Conservation (phyloP, 2,888 invertebrate genomes). For the Schizotus pectinicornis region DNA sequence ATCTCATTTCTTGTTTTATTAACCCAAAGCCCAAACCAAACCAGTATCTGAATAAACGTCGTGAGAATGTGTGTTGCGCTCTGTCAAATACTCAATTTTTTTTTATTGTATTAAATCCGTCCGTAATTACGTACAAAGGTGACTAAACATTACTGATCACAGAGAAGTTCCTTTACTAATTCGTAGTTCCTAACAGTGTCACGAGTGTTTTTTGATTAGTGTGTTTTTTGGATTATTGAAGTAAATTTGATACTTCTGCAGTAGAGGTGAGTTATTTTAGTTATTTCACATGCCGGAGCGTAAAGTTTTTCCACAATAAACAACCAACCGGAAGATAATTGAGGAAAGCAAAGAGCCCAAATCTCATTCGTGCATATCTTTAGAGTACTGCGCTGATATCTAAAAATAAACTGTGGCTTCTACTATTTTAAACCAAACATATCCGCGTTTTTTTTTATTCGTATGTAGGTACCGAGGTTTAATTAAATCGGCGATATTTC, state of each 20-base stretch:
- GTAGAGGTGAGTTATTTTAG: not conserved
- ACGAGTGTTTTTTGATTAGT: slow-evolving; percentile 1
- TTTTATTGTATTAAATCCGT: slow-evolving; percentile 1
- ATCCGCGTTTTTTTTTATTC: slow-evolving; percentile 10
- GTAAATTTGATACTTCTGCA: not conserved
- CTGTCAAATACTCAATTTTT: not conserved
- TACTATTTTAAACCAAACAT: slow-evolving; percentile 27
- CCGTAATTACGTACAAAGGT: not conserved
- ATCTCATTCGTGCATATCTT: slow-evolving; percentile 26
- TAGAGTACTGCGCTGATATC: slow-evolving; percentile 13
- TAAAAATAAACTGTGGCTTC: slow-evolving; percentile 29
- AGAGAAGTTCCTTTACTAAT: not conserved
- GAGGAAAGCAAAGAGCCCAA: no score
- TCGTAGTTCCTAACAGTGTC: slow-evolving; percentile 1
- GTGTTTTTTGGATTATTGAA: slow-evolving; percentile 2
- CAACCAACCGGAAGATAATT: slow-evolving; percentile 12
- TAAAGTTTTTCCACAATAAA: not conserved
- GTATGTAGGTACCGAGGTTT: not conserved
- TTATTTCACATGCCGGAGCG: no score
- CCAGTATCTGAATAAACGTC: no score
- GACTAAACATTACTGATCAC: not conserved
- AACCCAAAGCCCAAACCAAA: no score
- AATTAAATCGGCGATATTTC: no score
- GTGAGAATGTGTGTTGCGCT: no score
- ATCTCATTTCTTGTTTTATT: no score